Evolutionary conservation across 2,888 invertebrate species (phyloP).

Genomic region (Allolobophora icterica): DNA sequence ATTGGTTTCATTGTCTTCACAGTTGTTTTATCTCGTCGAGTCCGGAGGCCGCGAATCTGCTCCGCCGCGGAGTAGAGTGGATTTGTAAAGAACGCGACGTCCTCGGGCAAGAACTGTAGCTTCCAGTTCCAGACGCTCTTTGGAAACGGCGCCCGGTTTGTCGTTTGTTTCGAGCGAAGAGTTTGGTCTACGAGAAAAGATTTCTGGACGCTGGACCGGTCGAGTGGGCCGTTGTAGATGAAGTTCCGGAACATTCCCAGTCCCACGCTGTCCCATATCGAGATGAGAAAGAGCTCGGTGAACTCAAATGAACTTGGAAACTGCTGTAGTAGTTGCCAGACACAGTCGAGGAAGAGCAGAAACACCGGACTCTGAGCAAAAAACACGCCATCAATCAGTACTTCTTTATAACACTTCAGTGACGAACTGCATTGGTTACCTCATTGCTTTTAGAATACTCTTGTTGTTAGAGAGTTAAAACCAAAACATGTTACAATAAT

Average conservation of each 20-base stretch:
- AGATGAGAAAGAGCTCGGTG: conserved; percentile 87
- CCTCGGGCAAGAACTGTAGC: conserved; percentile 82
- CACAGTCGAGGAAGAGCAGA: conserved; percentile 88
- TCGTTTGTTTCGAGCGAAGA: conserved; percentile 30
- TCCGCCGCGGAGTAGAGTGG: conserved; percentile 71
- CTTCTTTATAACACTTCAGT: not conserved
- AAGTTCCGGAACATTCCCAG: conserved; percentile 90
- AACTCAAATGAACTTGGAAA: conserved; percentile 88
- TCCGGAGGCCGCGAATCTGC: not conserved
- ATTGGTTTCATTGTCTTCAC: not conserved
- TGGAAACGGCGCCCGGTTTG: not conserved
- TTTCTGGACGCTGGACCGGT: conserved; percentile 58
- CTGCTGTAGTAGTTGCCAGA: conserved; percentile 88
- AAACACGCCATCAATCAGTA: not conserved
- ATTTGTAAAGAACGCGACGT: conserved; percentile 82
- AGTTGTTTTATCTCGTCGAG: not conserved
- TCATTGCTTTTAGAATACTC: too few species aligned
- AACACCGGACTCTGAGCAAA: conserved; percentile 80
- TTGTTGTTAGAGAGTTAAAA: too few species aligned
- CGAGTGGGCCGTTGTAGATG: conserved; percentile 84
- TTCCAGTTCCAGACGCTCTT: conserved; percentile 83
- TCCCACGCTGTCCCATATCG: conserved; percentile 89
- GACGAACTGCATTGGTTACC: too few species aligned
- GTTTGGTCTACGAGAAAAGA: not conserved
- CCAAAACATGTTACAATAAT: too few species aligned